phyloP scores from a whole-genome alignment of 2,797 vertebrate genomes.

The Astyanax mexicanus region DNA sequence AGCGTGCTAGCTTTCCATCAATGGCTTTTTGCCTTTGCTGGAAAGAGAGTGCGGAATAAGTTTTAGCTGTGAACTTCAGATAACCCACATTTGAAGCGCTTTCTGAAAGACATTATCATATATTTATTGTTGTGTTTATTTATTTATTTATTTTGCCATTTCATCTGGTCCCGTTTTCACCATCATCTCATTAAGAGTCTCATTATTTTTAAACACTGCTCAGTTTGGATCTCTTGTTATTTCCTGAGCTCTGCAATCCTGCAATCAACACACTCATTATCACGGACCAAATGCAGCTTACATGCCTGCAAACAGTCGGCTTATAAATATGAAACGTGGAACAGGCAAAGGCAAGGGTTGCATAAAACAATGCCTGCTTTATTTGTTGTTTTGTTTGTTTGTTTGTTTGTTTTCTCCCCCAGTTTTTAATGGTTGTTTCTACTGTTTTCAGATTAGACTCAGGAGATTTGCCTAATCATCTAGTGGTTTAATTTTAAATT shows the following conservation, averaged over 20 bases:
- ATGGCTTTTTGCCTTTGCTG: neutral
- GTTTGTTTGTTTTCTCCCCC: neutral
- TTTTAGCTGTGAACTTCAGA: slow-evolving; percentile 28
- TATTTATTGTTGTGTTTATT: slow-evolving; percentile 1
- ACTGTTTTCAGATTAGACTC: slow-evolving; percentile 31
- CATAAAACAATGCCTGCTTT: neutral
- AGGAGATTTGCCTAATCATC: slow-evolving; percentile 46
- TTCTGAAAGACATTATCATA: slow-evolving; percentile 16
- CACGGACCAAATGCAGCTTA: slow-evolving; percentile 43
- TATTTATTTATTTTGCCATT: slow-evolving; percentile 23
- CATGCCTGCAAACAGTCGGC: slow-evolving; percentile 42
- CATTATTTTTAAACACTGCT: slow-evolving; percentile 43
- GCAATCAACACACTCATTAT: slow-evolving; percentile 43
- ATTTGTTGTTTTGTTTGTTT: slow-evolving; percentile 4
- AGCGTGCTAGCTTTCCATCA: neutral
- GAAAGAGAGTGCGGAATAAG: neutral
- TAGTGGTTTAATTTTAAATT: slow-evolving; percentile 32
- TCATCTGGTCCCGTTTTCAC: slow-evolving; percentile 31
- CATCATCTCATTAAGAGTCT: slow-evolving; percentile 48
- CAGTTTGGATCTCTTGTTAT: slow-evolving; percentile 38
- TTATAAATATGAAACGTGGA: slow-evolving; percentile 26
- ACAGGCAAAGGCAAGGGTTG: slow-evolving; percentile 20
- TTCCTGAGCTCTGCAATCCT: slow-evolving; percentile 32
- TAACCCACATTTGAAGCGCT: slow-evolving; percentile 21
- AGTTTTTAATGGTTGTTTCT: neutral